Evolutionary conservation across 2,113 vertebrate species (phyloP).

Genomic region (Oreamnos americanus): DNA sequence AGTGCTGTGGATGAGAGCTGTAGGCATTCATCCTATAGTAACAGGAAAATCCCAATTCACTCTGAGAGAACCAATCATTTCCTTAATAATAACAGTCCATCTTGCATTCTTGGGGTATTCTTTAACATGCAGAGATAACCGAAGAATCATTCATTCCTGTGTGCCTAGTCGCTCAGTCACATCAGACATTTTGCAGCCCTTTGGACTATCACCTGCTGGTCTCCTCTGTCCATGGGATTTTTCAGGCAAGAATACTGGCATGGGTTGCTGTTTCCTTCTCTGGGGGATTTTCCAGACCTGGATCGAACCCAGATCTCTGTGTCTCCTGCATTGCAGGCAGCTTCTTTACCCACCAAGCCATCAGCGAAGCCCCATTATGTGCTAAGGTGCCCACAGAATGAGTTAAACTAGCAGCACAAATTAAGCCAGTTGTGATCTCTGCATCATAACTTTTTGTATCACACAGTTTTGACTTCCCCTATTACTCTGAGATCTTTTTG

Average conservation of each 20-base stretch:
- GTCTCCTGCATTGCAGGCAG: neutral
- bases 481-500: neutral
- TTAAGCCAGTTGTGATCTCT: neutral
- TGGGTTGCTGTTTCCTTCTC: neutral
- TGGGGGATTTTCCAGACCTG: neutral
- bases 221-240: neutral
- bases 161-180: neutral
- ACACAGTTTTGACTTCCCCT: neutral
- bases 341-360: neutral
- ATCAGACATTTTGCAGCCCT: neutral
- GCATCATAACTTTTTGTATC: neutral
- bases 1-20: neutral
- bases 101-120: neutral
- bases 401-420: neutral
- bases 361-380: neutral
- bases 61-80: neutral
- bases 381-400: neutral
- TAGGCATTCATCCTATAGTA: neutral
- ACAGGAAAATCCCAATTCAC: neutral
- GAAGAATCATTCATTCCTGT: neutral
- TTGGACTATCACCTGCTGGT: neutral
- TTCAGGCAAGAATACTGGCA: neutral
- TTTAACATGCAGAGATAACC: rapidly evolving
- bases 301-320: neutral
- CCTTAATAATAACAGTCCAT: neutral